phyloP scores from a whole-genome alignment of 2,888 invertebrate species.

The Pseudococcus jackbeardsleyi region DNA sequence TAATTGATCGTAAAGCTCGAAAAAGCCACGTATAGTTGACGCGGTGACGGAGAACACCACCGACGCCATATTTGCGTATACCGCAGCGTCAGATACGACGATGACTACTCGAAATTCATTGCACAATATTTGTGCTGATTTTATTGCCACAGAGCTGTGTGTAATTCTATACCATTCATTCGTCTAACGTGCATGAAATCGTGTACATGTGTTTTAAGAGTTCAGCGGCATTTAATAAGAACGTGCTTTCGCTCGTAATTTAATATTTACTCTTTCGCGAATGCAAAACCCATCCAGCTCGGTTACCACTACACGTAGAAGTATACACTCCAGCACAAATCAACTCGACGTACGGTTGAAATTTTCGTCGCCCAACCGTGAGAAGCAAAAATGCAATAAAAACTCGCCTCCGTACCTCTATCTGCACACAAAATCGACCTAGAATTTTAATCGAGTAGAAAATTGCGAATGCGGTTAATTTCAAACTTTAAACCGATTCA shows the following conservation, averaged over 20 bases:
- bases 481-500: neutral
- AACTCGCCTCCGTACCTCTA: neutral
- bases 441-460: constrained; percentile 48
- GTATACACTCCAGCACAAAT: neutral
- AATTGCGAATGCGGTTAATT: constrained; percentile 33
- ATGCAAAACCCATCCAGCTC: neutral
- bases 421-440: constrained; percentile 27
- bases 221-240: constrained; percentile 46
- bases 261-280: constrained; percentile 9
- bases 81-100: neutral
- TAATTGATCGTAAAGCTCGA: constrained; percentile 44
- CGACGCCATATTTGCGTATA: constrained; percentile 29
- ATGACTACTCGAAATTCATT: constrained; percentile 7
- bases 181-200: constrained; percentile 31
- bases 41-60: neutral
- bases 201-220: constrained; percentile 43
- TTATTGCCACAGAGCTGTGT: neutral
- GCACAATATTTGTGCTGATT: constrained; percentile 28
- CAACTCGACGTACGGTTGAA: neutral
- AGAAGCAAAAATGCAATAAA: constrained; percentile 40
- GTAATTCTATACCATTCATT: constrained; percentile 34
- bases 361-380: neutral
- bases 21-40: neutral
- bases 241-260: constrained; percentile 53
- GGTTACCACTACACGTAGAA: neutral